Conservation (phyloP, 2,113 vertebrate genomes). For the Saccopteryx leptura region DNA sequence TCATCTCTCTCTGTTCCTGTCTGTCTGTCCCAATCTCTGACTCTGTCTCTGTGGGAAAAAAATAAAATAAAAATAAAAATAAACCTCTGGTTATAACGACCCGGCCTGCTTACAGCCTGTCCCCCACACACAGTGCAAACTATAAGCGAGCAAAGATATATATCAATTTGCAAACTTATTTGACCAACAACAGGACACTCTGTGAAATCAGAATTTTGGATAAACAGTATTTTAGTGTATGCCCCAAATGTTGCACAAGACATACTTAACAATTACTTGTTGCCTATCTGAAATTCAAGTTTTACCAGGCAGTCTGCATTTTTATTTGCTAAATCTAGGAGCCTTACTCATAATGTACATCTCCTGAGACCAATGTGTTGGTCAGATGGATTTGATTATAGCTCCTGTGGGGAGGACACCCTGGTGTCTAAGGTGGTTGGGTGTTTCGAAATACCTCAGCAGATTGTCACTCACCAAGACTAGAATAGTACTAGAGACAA, state of each 20-base stretch:
- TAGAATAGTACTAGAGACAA: neutral
- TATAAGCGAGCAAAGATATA: no score
- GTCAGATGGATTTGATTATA: neutral
- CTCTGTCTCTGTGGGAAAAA: no score
- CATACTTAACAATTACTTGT: neutral
- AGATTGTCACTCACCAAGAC: neutral
- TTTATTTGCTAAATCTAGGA: neutral
- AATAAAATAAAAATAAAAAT: no score
- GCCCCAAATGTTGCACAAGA: neutral
- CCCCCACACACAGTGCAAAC: no score
- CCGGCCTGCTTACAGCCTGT: no score
- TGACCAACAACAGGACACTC: neutral
- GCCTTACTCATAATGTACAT: neutral
- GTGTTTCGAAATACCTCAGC: neutral
- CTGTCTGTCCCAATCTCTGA: no score
- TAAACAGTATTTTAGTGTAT: neutral
- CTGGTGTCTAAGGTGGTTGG: neutral
- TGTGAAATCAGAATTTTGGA: neutral
- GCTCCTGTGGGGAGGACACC: no score
- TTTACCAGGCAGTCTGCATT: neutral
- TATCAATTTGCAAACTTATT: no score
- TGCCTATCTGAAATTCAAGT: neutral
- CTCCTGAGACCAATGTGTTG: neutral
- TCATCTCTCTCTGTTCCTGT: no score
- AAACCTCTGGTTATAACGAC: no score